Evolutionary conservation across 2,113 vertebrate genomes (phyloP), one percentile per base, ranked within the genome.

Genomic region (Merops nubicus): DNA sequence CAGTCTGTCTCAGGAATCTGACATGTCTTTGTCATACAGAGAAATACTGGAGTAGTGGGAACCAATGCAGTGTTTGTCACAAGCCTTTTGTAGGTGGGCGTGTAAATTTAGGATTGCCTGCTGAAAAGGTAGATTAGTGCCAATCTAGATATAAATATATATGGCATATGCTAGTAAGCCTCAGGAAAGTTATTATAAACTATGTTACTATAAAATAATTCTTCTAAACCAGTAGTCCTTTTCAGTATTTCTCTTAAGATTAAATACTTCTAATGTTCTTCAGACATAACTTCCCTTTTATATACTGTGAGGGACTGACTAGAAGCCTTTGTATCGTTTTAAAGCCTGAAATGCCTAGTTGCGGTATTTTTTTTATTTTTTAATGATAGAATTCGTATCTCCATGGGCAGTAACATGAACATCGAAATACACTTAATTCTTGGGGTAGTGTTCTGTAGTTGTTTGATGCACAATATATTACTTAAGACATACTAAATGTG

Each of bases 61-160:
- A 95, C 54, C 65, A 90, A 38, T 75, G 43, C 21, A 29, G 25
- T 57, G 43, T 65, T 92, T 56, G 43, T 92, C 51, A 64, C 50
- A 91, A 92, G 76, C 31, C 63, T 96, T 74, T n/a, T 0, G 1
- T 70, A 78, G 47, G 40, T 68, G 42, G 53, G n/a, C 23, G 29
- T 92, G 29, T 89, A 81, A 72, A 94, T 94, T 93, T 57, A 92
- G 53, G 11, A 54, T 84, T 80, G 16, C 57, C 29, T 86, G 80
- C 29, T 75, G 84, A 51, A 68, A 68, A 86, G 40, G 68, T 81
- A 86, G 40, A 72, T 92, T 75, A 92, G 21, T 72, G 45, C 40
- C 68, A 81, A 38, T 67, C 53, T 50, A 11, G 31, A 33, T 73
- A 43, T 90, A 85, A 80, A 62, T 93, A 26, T 83, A 45, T 69